These are phyloP conservation scores for Cosmorhoe ocellata DNA, from an alignment of 2,888 invertebrate species.

Conservation along the genomic window DNA sequence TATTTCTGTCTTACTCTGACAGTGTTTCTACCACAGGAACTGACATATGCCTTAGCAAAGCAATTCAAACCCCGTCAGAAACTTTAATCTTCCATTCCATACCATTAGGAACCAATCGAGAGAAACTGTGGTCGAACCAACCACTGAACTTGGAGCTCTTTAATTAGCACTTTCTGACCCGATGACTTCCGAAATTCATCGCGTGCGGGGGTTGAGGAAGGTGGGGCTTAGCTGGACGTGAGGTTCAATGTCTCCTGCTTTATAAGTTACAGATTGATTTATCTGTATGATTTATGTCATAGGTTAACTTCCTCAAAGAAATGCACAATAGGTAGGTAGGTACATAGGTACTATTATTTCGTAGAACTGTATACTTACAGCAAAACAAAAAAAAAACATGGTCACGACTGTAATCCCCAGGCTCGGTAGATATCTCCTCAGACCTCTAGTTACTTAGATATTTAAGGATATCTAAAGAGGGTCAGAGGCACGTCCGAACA, in stretches of 20 bases:
- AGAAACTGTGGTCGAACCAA: slow-evolving; percentile 47
- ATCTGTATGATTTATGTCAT: slow-evolving; percentile 27
- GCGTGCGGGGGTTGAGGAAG: slow-evolving; percentile 26
- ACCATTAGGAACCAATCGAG: slow-evolving; percentile 63
- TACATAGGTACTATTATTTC: no score
- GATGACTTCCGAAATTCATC: slow-evolving; percentile 23
- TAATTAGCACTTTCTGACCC: slow-evolving; percentile 43
- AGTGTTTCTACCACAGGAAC: no score
- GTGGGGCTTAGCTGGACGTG: slow-evolving; percentile 36
- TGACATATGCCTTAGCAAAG: slow-evolving; percentile 28
- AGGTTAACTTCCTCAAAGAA: no score
- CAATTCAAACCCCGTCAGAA: slow-evolving; percentile 42
- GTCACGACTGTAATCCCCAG: no score
- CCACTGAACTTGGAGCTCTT: slow-evolving; percentile 46
- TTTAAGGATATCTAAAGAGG: no score
- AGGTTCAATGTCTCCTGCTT: slow-evolving; percentile 38
- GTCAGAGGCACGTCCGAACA: no score
- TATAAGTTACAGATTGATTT: slow-evolving; percentile 42
- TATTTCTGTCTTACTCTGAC: no score
- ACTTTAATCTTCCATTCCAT: slow-evolving; percentile 62
- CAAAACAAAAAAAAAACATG: no score
- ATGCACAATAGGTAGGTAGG: no score
- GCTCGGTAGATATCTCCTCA: no score
- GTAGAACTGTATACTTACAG: no score
- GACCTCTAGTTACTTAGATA: no score